These are phyloP conservation scores for Herminia tarsipennalis DNA, from an alignment of 2,888 invertebrate genomes.

Conservation along the genomic window DNA sequence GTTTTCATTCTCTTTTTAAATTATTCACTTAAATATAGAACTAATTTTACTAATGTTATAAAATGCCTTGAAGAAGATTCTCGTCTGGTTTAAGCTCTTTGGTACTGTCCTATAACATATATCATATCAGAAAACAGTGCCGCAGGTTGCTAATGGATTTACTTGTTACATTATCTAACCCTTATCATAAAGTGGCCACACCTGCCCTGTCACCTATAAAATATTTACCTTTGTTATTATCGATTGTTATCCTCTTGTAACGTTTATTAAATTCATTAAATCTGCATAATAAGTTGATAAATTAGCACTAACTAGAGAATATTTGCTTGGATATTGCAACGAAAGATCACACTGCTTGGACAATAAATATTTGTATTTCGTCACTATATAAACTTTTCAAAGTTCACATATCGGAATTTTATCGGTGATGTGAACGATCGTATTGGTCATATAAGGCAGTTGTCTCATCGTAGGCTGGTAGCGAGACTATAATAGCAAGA, in stretches of 20 bases:
- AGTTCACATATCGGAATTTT: neutral
- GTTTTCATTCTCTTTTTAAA: no score
- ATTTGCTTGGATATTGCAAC: constrained; percentile 8
- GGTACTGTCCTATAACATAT: no score
- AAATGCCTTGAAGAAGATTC: no score
- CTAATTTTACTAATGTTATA: no score
- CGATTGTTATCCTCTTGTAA: neutral
- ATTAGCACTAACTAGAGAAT: constrained; percentile 15
- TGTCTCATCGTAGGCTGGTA: neutral
- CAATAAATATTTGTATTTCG: no score
- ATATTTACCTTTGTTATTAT: constrained; percentile 2
- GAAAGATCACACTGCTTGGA: constrained; percentile 8
- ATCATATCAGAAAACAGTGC: no score
- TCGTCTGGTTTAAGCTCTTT: no score
- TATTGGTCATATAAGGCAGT: neutral
- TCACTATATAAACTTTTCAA: no score
- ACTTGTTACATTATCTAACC: neutral
- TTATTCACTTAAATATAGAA: no score
- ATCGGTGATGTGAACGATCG: neutral
- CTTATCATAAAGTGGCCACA: constrained; percentile 28
- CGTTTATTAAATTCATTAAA: constrained; percentile 9
- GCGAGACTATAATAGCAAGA: neutral
- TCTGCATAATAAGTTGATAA: constrained; percentile 1
- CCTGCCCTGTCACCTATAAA: no score
- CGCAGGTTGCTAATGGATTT: no score